Percentiles rank a stretch among this genome's conserved stretches.
phyloP scores from a whole-genome alignment of 53 echinoderm and acorn worm genomes.

The Apostichopus leukothele region DNA sequence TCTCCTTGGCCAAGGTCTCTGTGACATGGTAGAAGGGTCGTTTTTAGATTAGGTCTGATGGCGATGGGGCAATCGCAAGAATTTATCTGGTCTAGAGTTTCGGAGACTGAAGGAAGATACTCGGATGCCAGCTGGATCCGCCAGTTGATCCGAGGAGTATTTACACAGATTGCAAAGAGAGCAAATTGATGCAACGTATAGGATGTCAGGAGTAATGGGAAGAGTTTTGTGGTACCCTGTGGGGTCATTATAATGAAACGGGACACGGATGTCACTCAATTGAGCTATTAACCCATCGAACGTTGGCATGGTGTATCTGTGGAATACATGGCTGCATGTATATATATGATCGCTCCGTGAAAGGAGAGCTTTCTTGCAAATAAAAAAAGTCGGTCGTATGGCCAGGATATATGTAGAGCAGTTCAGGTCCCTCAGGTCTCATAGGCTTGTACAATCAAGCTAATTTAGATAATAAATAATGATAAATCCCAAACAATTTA shows the following conservation, averaged over 20 bases:
- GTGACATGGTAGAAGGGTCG: not conserved
- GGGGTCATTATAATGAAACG: constrained; percentile 18
- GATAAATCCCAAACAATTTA: no score
- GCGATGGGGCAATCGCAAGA: not conserved
- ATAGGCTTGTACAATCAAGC: no score
- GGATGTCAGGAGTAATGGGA: not conserved
- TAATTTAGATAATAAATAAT: no score
- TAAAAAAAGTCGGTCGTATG: no score
- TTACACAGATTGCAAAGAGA: not conserved
- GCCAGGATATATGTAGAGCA: no score
- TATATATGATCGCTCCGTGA: no score
- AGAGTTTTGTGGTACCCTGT: not conserved
- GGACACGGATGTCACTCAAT: not conserved
- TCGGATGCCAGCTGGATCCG: constrained; percentile 8
- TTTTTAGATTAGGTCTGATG: not conserved
- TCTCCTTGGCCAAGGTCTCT: not conserved
- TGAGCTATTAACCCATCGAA: not conserved
- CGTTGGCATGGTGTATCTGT: no score
- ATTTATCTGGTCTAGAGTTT: not conserved
- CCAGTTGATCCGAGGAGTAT: constrained; percentile 1
- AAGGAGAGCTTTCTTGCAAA: no score
- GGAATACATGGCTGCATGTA: no score
- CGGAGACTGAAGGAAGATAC: not conserved
- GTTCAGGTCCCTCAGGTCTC: no score
- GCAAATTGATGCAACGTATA: not conserved